These are phyloP conservation scores for Sebastes melanostomus DNA, from an alignment of 2,797 vertebrate species.

Conservation along the genomic window DNA sequence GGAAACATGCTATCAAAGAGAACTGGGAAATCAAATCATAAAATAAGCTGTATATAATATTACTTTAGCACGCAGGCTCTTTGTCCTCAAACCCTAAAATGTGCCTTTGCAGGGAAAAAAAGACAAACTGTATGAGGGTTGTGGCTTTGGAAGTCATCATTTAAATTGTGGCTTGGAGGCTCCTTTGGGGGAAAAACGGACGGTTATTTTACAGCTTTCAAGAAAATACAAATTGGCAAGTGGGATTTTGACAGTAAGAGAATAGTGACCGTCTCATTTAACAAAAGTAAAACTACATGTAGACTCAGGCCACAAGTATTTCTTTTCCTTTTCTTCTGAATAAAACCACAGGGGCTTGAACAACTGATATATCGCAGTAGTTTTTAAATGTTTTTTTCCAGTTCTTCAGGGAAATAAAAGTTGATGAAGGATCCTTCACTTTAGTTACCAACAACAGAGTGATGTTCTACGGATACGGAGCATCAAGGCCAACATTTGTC, in stretches of 20 bases:
- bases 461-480: neutral
- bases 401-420: neutral
- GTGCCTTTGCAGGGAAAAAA: neutral
- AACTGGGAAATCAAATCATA: neutral
- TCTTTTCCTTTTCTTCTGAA: neutral
- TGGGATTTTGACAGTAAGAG: neutral
- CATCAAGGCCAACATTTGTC: neutral
- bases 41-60: slow-evolving; percentile 16
- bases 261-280: neutral
- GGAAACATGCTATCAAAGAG: neutral
- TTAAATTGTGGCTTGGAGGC: slow-evolving; percentile 9
- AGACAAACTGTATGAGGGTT: slow-evolving; percentile 1
- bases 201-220: slow-evolving; percentile 9
- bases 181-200: neutral
- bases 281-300: neutral
- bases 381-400: neutral
- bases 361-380: neutral
- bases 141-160: slow-evolving; percentile 22
- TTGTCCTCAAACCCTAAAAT: slow-evolving; percentile 4
- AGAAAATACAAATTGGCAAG: slow-evolving; percentile 7
- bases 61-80: slow-evolving; percentile 6
- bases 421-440: neutral
- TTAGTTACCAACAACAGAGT: too few relatives aligned
- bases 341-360: neutral
- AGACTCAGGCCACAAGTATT: neutral